Conservation (phyloP, 1,140 invertebrate genomes). For the Idris sp. region DNA sequence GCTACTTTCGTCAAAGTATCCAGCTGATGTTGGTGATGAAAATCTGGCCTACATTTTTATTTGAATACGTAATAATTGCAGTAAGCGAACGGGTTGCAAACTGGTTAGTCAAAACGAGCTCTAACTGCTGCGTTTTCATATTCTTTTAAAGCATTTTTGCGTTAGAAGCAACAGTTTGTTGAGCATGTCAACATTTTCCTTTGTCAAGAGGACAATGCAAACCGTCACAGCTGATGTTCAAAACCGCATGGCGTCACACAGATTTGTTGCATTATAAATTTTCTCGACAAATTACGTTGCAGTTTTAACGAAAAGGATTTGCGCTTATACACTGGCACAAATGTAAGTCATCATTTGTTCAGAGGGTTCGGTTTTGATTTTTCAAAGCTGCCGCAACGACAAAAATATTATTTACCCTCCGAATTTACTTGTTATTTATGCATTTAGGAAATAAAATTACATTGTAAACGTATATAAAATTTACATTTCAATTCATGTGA, state of each 20-base stretch:
- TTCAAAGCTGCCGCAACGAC: not conserved
- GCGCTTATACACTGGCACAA: not conserved
- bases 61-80: conserved; percentile 30
- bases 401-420: too few relatives aligned
- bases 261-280: conserved; percentile 28
- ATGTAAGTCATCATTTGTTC: conserved; percentile 3
- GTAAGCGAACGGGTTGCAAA: not conserved
- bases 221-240: conserved; percentile 34
- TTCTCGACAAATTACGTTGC: conserved; percentile 34
- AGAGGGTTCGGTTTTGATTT: not conserved
- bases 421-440: too few relatives aligned
- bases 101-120: conserved; percentile 16
- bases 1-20: conserved; percentile 11
- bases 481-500: too few relatives aligned
- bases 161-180: conserved; percentile 33
- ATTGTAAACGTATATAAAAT: too few relatives aligned
- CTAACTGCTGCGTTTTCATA: too few relatives aligned
- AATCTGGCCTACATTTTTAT: conserved; percentile 38
- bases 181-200: conserved; percentile 33
- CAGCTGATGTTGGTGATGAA: conserved; percentile 4
- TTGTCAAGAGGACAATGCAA: conserved; percentile 26
- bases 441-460: too few relatives aligned
- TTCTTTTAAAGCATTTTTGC: conserved; percentile 28
- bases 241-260: conserved; percentile 26
- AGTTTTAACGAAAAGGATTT: conserved; percentile 32